Base-by-base conservation (phyloP, 2,113 vertebrate species). In the Spermophilus dauricus region DNA sequence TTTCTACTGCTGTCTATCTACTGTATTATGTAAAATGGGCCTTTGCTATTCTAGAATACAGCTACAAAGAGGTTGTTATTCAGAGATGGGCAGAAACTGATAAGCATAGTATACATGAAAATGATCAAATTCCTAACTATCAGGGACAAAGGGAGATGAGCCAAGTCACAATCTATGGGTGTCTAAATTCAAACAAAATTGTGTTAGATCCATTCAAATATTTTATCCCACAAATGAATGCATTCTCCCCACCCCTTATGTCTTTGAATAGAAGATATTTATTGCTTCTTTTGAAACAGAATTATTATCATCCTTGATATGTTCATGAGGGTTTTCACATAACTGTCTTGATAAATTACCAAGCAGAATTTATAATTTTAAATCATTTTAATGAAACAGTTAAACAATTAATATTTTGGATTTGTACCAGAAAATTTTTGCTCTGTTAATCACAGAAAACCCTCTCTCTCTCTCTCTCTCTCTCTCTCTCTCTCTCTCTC, bases 301-400 rank as follows among this genome's bases (percentile, higher is more conserved):
- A 45, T 91, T 75, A 45, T 88, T 75, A 30, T 63, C 89, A 78
- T 82, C 34, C 77, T 86, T 85, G 58, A 37, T 63, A 77, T 61
- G 26, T 95, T 93, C 65, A 56, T 80, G 39, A 89, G 20, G 17
- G 16, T 85, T 95, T 96, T 63, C 39, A 39, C 16, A 22, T 56
- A 26, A 93, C 32, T 88, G 32, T 81, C 77, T 80, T 48, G 77
- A 84, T 65, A 91, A 93, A 91, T 72, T 42, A 58, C 32, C 67
- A 86, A 83, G 78, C 6, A 78, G 89, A 61, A 51, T 70, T 97
- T 67, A 75, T 58, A 94, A 97, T 98, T 98, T 98, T 96, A 98
- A 99, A 98, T 98, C 90, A 94, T 98, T 99, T 99, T 98, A 99
- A 98, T 99, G 98, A 99, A 99, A 99, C 82, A 98, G 98, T 98